Evolutionary conservation across 1,140 invertebrate genomes (phyloP), one percentile per base, ranked within the genome.

Genomic region (Pseudomyrmex gracilis): DNA sequence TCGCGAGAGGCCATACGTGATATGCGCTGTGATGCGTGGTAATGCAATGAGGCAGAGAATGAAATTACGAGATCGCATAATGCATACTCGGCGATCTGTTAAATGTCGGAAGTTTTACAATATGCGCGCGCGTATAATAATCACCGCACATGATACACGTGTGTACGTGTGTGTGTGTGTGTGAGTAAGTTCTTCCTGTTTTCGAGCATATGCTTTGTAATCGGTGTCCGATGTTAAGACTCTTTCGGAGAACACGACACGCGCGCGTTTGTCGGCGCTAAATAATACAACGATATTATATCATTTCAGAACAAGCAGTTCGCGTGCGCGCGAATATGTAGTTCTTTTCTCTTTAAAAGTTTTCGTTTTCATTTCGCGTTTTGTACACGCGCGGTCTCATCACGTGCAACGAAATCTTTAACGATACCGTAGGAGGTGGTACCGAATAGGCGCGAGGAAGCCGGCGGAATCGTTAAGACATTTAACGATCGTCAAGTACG

Each of bases 41-140:
- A 80, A 80, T 58, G 53, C 71, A 80, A 80, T 57, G 53, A 80
- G 53, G 20, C 12, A 24, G 66, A 80, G 66, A 80, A 49, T 70
- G n/a, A 8, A 80, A 43, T 71, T 80, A 80, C 45, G 12, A 80
- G 66, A 80, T 12, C 22, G 70, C 57, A 51, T 49, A 80, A 80
- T 80, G 13, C 58, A 80, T 70, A 70, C 43, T 58, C 53, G 22
- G 43, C 43, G 76, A 58, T 71, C 66, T 58, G 47, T 71, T 45
- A 71, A 80, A 71, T 70, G 7, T 49, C 13, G 66, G 49, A 71
- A 71, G 55, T 74, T 24, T 63, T 15, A 61, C n/a, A 77, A 49
- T 77, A 66, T 5, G 3, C 47, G 61, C 55, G 55, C 2, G 3
- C 47, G 8, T 47, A 49, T 67, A 66, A 53, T 77, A 34, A 34